These are phyloP conservation scores for Nemotelus pantherinus DNA, from an alignment of 2,888 invertebrate genomes.

Conservation along the genomic window DNA sequence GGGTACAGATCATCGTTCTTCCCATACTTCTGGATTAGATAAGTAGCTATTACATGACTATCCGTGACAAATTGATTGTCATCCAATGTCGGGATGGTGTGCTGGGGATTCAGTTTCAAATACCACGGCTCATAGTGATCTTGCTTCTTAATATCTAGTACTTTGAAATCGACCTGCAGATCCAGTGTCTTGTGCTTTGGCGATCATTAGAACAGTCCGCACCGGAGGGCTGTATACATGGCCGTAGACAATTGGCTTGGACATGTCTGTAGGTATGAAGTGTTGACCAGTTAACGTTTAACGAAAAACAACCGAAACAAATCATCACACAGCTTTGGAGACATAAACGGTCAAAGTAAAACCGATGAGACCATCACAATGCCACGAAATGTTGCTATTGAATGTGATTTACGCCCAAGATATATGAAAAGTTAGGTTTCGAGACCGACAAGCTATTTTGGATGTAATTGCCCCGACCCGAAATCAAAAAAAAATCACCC, in stretches of 20 bases:
- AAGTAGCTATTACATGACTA: constrained; percentile 48
- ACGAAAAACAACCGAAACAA: neutral
- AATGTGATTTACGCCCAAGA: too few species aligned
- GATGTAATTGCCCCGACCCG: too few species aligned
- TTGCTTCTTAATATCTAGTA: constrained; percentile 54
- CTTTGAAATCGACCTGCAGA: constrained; percentile 52
- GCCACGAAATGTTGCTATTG: neutral
- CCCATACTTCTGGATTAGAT: constrained; percentile 47
- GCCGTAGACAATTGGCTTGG: constrained; percentile 57
- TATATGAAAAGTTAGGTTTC: too few species aligned
- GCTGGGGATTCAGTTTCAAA: constrained; percentile 49
- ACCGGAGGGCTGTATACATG: constrained; percentile 56
- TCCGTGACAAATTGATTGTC: constrained; percentile 46
- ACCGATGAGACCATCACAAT: neutral
- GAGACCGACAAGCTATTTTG: too few species aligned
- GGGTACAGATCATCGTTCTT: constrained; percentile 47
- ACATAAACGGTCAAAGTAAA: neutral
- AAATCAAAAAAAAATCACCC: too few species aligned
- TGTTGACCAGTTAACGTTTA: neutral
- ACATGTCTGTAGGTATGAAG: constrained; percentile 48
- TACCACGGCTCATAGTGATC: constrained; percentile 51
- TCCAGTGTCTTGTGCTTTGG: constrained; percentile 56
- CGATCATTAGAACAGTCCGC: constrained; percentile 56
- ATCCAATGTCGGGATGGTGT: constrained; percentile 49
- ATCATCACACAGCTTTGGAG: neutral